These are phyloP conservation scores for Perca flavescens DNA, from an alignment of 2,113 vertebrate genomes.

Conservation along the genomic window DNA sequence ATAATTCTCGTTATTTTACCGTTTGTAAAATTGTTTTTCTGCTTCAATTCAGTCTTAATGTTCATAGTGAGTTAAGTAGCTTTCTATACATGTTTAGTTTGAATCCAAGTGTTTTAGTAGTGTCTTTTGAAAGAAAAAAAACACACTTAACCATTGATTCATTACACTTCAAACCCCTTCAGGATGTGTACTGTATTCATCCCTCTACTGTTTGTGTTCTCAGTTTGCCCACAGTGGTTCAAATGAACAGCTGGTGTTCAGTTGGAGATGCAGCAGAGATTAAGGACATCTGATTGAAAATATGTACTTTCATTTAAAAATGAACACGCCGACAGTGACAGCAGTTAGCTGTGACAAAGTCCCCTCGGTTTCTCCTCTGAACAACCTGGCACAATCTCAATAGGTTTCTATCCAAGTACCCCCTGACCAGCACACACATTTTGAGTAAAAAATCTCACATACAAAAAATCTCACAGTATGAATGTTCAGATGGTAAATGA, in stretches of 20 bases:
- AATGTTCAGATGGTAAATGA: too few species aligned
- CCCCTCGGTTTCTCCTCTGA: too few species aligned
- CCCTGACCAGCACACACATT: too few species aligned
- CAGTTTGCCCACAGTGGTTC: not conserved
- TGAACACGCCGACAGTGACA: too few species aligned
- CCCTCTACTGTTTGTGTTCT: not conserved
- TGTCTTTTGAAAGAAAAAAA: too few species aligned
- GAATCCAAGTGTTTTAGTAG: not conserved
- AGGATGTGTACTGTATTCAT: not conserved
- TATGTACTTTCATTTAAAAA: too few species aligned
- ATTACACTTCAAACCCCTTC: not conserved
- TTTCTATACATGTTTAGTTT: not conserved
- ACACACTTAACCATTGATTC: not conserved
- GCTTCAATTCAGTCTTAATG: not conserved
- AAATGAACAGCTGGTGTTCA: slow-evolving; percentile 1
- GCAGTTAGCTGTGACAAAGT: too few species aligned
- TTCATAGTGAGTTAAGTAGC: not conserved
- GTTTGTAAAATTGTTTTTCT: not conserved
- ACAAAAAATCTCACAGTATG: too few species aligned
- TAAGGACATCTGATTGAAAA: not conserved
- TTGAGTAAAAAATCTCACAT: too few species aligned
- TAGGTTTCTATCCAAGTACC: too few species aligned
- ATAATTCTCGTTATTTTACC: not conserved
- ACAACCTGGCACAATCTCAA: too few species aligned
- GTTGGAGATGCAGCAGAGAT: not conserved